Conservation (phyloP, 2,888 invertebrate genomes). For the Oscheius myriophilus region DNA sequence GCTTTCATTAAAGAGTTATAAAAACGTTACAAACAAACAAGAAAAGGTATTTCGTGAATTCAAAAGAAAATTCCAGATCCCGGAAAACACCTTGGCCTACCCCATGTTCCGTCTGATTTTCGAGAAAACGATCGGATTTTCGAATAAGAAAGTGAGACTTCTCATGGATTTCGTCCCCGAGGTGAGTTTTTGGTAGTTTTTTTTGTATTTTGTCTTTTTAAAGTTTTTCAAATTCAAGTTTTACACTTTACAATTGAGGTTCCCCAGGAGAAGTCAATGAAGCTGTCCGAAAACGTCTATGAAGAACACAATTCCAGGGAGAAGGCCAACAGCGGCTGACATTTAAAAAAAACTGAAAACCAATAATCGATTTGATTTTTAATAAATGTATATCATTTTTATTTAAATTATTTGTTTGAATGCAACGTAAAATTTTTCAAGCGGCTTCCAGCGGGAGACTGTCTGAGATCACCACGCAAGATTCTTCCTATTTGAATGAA, state of each 20-base stretch:
- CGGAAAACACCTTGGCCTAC: conserved; percentile 40
- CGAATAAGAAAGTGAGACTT: conserved; percentile 59
- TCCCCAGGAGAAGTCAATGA: conserved; percentile 23
- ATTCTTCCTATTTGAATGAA: too few species aligned
- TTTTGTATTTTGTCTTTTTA: too few species aligned
- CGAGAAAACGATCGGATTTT: conserved; percentile 63
- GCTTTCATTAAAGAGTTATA: neutral
- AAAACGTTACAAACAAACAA: too few species aligned
- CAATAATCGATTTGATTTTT: too few species aligned
- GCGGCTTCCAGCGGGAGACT: too few species aligned
- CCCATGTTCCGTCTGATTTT: conserved; percentile 59
- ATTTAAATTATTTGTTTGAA: too few species aligned
- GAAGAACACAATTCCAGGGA: neutral
- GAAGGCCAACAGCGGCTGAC: conserved; percentile 3
- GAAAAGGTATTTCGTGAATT: neutral
- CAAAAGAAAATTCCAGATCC: conserved; percentile 31
- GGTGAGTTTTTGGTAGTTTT: conserved; percentile 11
- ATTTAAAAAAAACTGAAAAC: too few species aligned
- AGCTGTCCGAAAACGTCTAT: neutral
- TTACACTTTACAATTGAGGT: neutral
- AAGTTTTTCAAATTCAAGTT: too few species aligned
- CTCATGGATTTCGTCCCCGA: conserved; percentile 51
- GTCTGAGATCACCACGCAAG: too few species aligned
- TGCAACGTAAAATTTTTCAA: too few species aligned
- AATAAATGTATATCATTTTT: too few species aligned